Evolutionary conservation across 2,888 invertebrate genomes (phyloP).

Genomic region (Poecilus cupreus): DNA sequence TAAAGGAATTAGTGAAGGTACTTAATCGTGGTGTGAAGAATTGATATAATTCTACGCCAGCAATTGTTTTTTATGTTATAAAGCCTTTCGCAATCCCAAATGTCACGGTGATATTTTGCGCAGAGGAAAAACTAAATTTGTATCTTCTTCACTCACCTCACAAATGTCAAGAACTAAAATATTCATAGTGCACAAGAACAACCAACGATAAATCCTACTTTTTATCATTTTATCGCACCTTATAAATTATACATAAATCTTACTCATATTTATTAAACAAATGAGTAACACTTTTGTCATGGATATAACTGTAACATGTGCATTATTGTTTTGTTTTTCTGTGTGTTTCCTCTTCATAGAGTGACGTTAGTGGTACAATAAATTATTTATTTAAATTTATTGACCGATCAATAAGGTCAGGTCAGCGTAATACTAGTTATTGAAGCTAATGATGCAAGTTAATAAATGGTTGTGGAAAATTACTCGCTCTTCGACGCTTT

Average conservation of each 20-base stretch:
- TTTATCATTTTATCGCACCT: background rate
- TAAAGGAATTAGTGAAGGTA: too few relatives aligned
- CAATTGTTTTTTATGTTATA: slow-evolving; percentile 18
- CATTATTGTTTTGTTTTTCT: slow-evolving; percentile 13
- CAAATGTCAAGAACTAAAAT: slow-evolving; percentile 20
- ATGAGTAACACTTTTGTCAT: background rate
- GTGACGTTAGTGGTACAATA: background rate
- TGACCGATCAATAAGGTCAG: slow-evolving; percentile 16
- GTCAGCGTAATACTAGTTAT: background rate
- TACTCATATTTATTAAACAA: background rate
- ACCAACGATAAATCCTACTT: background rate
- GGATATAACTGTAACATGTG: background rate
- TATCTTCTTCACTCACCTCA: slow-evolving; percentile 25
- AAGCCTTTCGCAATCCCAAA: slow-evolving; percentile 10
- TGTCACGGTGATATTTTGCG: background rate
- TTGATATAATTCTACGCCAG: background rate
- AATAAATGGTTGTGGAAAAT: background rate
- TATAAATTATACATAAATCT: background rate
- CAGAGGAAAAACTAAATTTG: slow-evolving; percentile 10
- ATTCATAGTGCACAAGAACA: background rate
- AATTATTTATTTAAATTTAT: slow-evolving; percentile 21
- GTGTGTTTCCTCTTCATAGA: background rate
- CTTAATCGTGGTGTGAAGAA: background rate
- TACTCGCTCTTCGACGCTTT: background rate
- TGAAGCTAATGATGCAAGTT: slow-evolving; percentile 14